These are phyloP conservation scores for Cephus runcator DNA, from an alignment of 2,888 invertebrate genomes.

Conservation along the genomic window DNA sequence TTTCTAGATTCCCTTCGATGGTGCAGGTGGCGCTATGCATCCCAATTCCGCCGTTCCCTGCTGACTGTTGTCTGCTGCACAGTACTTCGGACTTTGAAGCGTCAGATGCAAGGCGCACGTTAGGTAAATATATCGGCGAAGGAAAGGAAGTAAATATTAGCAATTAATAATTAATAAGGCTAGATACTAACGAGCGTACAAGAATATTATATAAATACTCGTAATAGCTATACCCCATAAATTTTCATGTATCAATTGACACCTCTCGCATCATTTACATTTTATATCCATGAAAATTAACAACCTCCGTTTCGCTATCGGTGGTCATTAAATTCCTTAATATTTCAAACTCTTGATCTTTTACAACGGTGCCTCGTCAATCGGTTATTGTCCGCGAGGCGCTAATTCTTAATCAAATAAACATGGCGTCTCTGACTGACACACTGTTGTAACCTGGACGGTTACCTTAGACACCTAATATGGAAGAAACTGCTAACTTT, in stretches of 20 bases:
- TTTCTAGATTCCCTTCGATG: conserved; percentile 22
- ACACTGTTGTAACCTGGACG: conserved; percentile 1
- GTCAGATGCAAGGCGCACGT: background rate
- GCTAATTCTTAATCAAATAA: background rate
- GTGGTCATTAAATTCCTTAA: background rate
- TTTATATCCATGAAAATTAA: background rate
- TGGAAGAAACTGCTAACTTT: conserved; percentile 21
- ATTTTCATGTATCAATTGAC: background rate
- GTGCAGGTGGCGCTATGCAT: conserved; percentile 34
- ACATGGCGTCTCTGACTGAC: background rate
- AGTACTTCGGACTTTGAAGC: background rate
- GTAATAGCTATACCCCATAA: background rate
- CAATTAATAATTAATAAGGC: background rate
- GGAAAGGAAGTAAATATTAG: background rate
- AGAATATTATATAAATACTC: background rate
- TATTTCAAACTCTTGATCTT: too few relatives aligned
- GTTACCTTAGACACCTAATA: conserved; percentile 16
- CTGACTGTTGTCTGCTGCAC: background rate
- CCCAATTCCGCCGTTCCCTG: conserved; percentile 9
- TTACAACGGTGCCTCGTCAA: too few relatives aligned
- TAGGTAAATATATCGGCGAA: background rate
- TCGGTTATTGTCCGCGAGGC: background rate
- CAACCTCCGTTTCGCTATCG: background rate
- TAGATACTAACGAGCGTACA: background rate
- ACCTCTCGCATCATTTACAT: background rate